Conservation (phyloP, 2,888 invertebrate genomes). For the Harpalus rufipes region DNA sequence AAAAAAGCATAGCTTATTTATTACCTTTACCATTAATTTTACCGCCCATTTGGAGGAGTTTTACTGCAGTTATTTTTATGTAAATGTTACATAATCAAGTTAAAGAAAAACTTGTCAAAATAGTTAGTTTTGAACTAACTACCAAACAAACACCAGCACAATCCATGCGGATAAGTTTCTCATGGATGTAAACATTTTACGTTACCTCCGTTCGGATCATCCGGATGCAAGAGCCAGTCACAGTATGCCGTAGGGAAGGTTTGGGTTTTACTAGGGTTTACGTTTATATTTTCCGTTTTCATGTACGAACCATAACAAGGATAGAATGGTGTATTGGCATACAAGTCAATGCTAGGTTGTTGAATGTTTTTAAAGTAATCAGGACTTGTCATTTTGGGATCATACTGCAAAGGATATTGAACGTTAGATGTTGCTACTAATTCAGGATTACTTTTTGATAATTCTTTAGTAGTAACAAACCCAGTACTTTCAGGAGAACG, state of each 20-base stretch:
- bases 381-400: constrained; percentile 68
- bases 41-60: constrained; percentile 62
- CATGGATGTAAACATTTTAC: constrained; percentile 70
- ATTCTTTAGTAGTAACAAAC: constrained; percentile 69
- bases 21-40: constrained; percentile 55
- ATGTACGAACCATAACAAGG: constrained; percentile 72
- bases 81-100: constrained; percentile 31
- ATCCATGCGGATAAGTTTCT: constrained; percentile 75
- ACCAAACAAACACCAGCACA: constrained; percentile 71
- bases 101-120: constrained; percentile 67
- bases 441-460: constrained; percentile 72
- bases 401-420: constrained; percentile 74
- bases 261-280: constrained; percentile 61
- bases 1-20: constrained; percentile 68
- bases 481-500: constrained; percentile 71
- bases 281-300: constrained; percentile 43
- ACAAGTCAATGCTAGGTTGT: constrained; percentile 72
- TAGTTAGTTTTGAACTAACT: constrained; percentile 72
- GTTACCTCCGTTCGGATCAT: constrained; percentile 74
- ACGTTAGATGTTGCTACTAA: constrained; percentile 73
- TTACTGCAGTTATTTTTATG: constrained; percentile 61
- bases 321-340: constrained; percentile 75
- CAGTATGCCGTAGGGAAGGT: constrained; percentile 75
- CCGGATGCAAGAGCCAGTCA: constrained; percentile 75
- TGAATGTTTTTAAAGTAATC: constrained; percentile 38